Evolutionary conservation across 2,113 vertebrate species (phyloP).

Genomic region (Syrmaticus mikado): DNA sequence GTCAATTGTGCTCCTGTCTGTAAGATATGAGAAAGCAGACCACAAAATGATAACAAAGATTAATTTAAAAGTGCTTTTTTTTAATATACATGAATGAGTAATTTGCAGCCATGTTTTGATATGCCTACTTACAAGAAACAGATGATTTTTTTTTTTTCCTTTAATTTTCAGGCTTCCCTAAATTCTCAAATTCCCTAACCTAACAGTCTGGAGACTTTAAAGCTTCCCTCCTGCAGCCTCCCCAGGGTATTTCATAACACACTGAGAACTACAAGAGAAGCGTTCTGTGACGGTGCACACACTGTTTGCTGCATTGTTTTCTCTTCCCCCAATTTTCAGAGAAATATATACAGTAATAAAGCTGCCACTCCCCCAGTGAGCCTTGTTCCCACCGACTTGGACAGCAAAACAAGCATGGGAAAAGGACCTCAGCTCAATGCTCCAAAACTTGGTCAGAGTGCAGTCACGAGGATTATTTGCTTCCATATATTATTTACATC

Average conservation of each 20-base stretch:
- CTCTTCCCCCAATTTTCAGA: constrained; percentile 16
- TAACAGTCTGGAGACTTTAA: not conserved
- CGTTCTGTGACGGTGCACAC: not conserved
- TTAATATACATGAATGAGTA: not conserved
- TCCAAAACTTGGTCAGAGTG: not conserved
- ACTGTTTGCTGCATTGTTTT: not conserved
- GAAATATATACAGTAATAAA: not conserved
- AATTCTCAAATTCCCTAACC: constrained; percentile 14
- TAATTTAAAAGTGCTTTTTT: not conserved
- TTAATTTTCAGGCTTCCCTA: not conserved
- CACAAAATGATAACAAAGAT: not conserved
- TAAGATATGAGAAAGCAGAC: not conserved
- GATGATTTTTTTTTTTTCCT: not conserved
- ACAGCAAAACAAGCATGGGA: not conserved
- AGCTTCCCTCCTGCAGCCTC: constrained; percentile 30
- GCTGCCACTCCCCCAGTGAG: not conserved
- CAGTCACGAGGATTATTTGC: not conserved
- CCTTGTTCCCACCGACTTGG: not conserved
- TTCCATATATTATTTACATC: not conserved
- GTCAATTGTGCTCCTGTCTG: constrained; percentile 8
- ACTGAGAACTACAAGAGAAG: constrained; percentile 5
- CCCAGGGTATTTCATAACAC: constrained; percentile 21
- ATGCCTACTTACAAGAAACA: not conserved
- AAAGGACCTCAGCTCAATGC: not conserved
- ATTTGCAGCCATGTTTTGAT: not conserved